These are phyloP conservation scores for Podilymbus podiceps DNA, from an alignment of 2,113 vertebrate genomes.

Conservation along the genomic window DNA sequence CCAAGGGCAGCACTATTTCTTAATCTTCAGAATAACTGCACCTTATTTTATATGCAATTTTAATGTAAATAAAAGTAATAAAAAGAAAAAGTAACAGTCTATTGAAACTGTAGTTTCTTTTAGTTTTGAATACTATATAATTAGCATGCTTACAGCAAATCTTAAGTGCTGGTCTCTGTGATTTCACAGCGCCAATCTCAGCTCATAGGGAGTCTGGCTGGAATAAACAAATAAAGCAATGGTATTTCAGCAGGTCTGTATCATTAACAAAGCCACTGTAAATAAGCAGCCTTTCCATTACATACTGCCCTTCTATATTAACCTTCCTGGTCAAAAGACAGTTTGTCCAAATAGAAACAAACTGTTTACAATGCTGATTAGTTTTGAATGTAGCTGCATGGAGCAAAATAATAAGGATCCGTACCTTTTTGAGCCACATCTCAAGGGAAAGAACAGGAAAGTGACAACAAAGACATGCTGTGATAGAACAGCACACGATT, in stretches of 20 bases:
- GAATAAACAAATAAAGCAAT: not conserved
- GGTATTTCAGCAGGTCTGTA: not conserved
- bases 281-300: not conserved
- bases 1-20: not conserved
- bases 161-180: not conserved
- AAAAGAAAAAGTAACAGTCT: not conserved
- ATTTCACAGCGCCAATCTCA: not conserved
- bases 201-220: not conserved
- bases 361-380: not conserved
- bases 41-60: not conserved
- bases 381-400: not conserved
- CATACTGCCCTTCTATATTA: not conserved
- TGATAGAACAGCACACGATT: not conserved
- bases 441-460: not conserved
- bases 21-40: not conserved
- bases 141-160: not conserved
- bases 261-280: not conserved
- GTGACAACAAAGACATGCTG: not conserved
- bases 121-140: not conserved
- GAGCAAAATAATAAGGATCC: not conserved
- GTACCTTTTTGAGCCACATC: not conserved
- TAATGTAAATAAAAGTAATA: not conserved
- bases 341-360: not conserved
- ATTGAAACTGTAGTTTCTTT: not conserved
- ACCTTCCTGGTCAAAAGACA: not conserved